Percentiles rank a stretch among this genome's conserved stretches.
These are phyloP conservation scores for Tor tambroides DNA, from an alignment of 2,113 vertebrate species.

Conservation along the genomic window DNA sequence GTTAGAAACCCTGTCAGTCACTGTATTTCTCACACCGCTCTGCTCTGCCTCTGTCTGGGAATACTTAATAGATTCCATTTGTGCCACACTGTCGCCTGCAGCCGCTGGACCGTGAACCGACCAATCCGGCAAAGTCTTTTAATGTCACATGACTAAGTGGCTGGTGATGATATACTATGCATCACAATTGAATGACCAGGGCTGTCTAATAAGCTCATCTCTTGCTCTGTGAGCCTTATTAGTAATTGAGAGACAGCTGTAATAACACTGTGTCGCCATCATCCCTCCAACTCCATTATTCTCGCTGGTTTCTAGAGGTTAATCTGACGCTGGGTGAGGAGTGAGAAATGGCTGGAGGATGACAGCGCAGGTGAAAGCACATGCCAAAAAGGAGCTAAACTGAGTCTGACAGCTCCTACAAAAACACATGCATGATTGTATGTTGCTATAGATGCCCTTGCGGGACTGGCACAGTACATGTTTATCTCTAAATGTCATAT, in stretches of 20 bases:
- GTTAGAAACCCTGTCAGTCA: slow-evolving; percentile 58
- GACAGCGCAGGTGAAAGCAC: slow-evolving; percentile 32
- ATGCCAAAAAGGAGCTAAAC: slow-evolving; percentile 34
- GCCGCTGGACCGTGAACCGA: slow-evolving; percentile 23
- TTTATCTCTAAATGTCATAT: slow-evolving; percentile 12
- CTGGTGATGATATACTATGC: slow-evolving; percentile 29
- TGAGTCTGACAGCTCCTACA: slow-evolving; percentile 38
- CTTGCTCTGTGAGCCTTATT: slow-evolving; percentile 40
- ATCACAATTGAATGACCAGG: slow-evolving; percentile 28
- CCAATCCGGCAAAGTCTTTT: slow-evolving; percentile 43
- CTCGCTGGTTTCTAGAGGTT: slow-evolving; percentile 46
- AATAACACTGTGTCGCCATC: slow-evolving; percentile 66
- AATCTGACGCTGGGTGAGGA: slow-evolving; percentile 40
- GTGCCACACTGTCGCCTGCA: slow-evolving; percentile 25
- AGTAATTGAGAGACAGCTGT: slow-evolving; percentile 56
- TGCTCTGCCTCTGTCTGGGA: slow-evolving; percentile 16
- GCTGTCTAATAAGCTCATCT: slow-evolving; percentile 45
- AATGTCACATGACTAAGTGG: slow-evolving; percentile 37
- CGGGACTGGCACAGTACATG: neutral
- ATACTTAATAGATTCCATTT: slow-evolving; percentile 48
- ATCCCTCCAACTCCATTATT: slow-evolving; percentile 63
- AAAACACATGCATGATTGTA: neutral
- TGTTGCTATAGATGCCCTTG: neutral
- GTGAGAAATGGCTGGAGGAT: slow-evolving; percentile 23
- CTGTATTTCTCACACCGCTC: slow-evolving; percentile 27